A percentile compares a stretch with the other conserved stretches of the same genome.
These are phyloP conservation scores for Linnaemya tessellans DNA, from an alignment of 2,888 invertebrate genomes.

Conservation along the genomic window DNA sequence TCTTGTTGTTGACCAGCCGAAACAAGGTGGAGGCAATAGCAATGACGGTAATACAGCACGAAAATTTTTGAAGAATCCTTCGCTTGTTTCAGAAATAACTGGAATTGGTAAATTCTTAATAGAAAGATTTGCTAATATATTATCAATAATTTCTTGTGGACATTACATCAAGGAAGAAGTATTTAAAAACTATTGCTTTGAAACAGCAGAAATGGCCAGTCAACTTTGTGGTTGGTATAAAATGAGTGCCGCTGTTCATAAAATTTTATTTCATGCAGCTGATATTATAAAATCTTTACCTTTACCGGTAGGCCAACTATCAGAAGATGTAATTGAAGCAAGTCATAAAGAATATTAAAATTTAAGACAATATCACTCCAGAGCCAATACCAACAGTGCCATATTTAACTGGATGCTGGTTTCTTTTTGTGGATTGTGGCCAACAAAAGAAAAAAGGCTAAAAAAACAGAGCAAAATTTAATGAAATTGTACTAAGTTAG, in stretches of 20 bases:
- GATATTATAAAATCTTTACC: too few species aligned
- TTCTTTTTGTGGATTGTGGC: too few species aligned
- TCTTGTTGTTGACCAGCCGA: slow-evolving; percentile 33
- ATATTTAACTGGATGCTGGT: too few species aligned
- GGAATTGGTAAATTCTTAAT: slow-evolving; percentile 31
- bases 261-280: too few species aligned
- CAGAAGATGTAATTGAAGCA: too few species aligned
- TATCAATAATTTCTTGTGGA: slow-evolving; percentile 11
- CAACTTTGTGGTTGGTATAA: background rate
- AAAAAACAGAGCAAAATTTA: too few species aligned
- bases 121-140: slow-evolving; percentile 34
- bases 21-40: slow-evolving; percentile 45
- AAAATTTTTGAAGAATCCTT: slow-evolving; percentile 45
- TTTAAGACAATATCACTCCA: too few species aligned
- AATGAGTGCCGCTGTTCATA: too few species aligned
- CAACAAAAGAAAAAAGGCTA: too few species aligned
- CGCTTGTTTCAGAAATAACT: slow-evolving; percentile 39
- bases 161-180: slow-evolving; percentile 7
- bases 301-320: too few species aligned
- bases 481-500: background rate
- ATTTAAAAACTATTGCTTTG: slow-evolving; percentile 42
- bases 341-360: too few species aligned
- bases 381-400: too few species aligned
- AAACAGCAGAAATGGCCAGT: background rate
- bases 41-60: slow-evolving; percentile 30